Percentiles rank a stretch among this genome's conserved stretches.
Evolutionary conservation across 2,113 vertebrate genomes (phyloP).

Genomic region (Hippocampus zosterae): DNA sequence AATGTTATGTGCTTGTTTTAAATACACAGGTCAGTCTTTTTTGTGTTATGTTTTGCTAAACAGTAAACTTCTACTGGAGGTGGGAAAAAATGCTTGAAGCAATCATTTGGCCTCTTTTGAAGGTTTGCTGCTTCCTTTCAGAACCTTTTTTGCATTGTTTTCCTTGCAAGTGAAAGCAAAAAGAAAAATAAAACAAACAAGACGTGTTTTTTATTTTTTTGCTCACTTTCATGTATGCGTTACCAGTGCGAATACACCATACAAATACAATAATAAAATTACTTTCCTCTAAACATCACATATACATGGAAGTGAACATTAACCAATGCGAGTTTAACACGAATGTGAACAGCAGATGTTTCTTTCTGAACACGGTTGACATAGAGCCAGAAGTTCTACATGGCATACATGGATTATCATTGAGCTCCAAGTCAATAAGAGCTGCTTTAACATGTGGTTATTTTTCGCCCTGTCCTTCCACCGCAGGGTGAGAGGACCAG

Average conservation of each 20-base stretch:
- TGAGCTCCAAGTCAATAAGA: slow-evolving; percentile 59
- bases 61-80: neutral
- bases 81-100: neutral
- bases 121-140: neutral
- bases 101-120: neutral
- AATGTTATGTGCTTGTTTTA: neutral
- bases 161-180: neutral
- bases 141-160: neutral
- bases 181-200: no score
- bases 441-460: slow-evolving; percentile 62
- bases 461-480: slow-evolving; percentile 60
- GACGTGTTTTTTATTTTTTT: neutral
- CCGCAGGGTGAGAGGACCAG: slow-evolving; percentile 63
- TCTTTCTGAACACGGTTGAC: slow-evolving; percentile 32
- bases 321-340: slow-evolving; percentile 11
- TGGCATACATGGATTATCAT: slow-evolving; percentile 44
- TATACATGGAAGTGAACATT: slow-evolving; percentile 6
- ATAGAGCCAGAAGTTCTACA: slow-evolving; percentile 37
- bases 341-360: slow-evolving; percentile 37
- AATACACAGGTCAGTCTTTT: neutral
- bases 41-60: neutral
- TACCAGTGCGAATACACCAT: neutral
- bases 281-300: slow-evolving; percentile 1
- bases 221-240: neutral
- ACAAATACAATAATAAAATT: neutral